Conservation (phyloP, 2,888 invertebrate species). For the Actias luna region DNA sequence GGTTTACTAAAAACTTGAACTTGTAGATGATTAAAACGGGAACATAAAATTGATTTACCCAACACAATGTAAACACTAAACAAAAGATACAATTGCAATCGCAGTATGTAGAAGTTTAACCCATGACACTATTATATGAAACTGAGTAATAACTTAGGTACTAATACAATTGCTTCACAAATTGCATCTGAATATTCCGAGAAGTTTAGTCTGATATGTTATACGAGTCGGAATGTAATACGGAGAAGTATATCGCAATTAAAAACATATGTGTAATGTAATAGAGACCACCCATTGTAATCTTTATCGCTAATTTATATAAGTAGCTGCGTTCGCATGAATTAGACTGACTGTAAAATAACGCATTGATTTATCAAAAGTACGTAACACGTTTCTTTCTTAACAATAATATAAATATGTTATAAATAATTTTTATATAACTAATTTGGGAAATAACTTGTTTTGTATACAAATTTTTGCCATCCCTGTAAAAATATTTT, state of each 20-base stretch:
- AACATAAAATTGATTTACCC: too few species aligned
- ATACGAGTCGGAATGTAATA: constrained; percentile 10
- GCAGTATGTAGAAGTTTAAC: not conserved
- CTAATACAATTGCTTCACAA: not conserved
- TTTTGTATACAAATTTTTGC: too few species aligned
- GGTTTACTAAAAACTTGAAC: too few species aligned
- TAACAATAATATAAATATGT: too few species aligned
- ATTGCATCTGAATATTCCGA: not conserved
- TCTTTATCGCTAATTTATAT: constrained; percentile 1
- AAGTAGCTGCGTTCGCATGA: too few species aligned
- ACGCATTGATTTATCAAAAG: too few species aligned
- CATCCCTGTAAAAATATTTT: too few species aligned
- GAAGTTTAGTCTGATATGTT: constrained; percentile 3
- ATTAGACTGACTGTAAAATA: too few species aligned
- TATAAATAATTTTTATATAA: too few species aligned
- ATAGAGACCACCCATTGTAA: constrained; percentile 33
- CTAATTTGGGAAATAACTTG: too few species aligned
- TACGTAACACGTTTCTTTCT: too few species aligned
- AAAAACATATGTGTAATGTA: constrained; percentile 19
- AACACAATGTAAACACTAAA: not conserved
- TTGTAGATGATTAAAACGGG: too few species aligned
- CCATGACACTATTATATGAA: not conserved
- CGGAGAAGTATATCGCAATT: constrained; percentile 30
- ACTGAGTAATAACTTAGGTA: not conserved
- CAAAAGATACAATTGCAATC: not conserved